Evolutionary conservation across 1,140 invertebrate genomes (phyloP), one percentile per base, ranked within the genome.

Genomic region (Drosophila bocqueti): DNA sequence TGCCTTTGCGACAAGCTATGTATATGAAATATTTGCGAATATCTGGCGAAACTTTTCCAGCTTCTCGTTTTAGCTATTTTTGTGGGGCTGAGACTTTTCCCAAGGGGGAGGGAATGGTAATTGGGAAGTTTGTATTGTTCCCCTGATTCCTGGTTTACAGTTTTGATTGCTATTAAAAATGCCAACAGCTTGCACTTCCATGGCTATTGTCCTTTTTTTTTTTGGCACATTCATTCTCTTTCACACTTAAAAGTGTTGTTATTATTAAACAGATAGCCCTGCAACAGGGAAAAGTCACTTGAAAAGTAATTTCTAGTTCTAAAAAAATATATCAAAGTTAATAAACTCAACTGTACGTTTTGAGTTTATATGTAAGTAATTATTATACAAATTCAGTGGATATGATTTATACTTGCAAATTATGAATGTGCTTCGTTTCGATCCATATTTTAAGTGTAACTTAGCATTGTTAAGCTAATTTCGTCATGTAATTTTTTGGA

Each of bases 1-100:
- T 40, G 34, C 34, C 54, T 40, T 55, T 55, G 54, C 54, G 54
- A 55, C 54, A 55, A 24, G 54, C 54, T 40, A 55, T 55, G 31
- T 54, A 24, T 38, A 55, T 55, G 54, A 55, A 55, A 55, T 55
- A 55, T 55, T 55, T 55, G 13, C 21, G 2, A 55, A 38, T 24
- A 40, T 55, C 21, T 24, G 52, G 21, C 8, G 2, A 55, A 55
- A 55, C 34, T 55, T 40, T 55, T 38, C 54, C 15, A 24, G 54
- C 52, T 36, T 54, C 9, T 54, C 31, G 52, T 36, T 54, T 36
- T 54, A 36, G 50, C 18, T 11, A 55, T 38, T 55, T 55, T 38
- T 55, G 50, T 54, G 50, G 18, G 18, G 18, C 29, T 7, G 13
- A 21, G 11, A 36, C 13, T 21, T 52, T 18, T 34, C 18, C 18